Base-by-base conservation (phyloP, 1,140 invertebrate genomes). In the Diorhabda sublineata region DNA sequence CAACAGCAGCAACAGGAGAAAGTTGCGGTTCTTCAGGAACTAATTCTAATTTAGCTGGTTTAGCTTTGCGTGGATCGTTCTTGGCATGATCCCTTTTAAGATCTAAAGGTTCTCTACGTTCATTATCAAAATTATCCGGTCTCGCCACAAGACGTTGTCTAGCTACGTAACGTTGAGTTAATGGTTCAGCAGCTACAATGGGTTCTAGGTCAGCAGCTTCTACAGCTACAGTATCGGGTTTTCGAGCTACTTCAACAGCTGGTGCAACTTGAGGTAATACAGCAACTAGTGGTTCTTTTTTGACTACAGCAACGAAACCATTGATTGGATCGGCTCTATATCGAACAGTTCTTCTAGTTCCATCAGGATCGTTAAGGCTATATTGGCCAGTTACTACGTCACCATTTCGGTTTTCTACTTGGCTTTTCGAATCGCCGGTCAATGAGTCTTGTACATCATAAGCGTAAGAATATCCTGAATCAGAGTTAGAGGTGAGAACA, bases 321-420 rank as follows among this genome's bases (percentile, higher is more conserved):
- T 84, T 82, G 66, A 82, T 71, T 3, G 84, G 82, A 76, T 87
- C 86, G 26, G 87, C 86, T 4, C 87, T 88, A 79, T 90, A 90
- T 71, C 88, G 86, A 2, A 89, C 88, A 7, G 85, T 86, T 70
- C 88, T 84, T 64, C 86, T 84, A 63, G 80, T 89, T 87, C 62
- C 84, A 83, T 69, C 88, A 84, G 88, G 86, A 69, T 90, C 88
- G 42, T 87, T 82, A 7, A 89, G 76, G 3, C 85, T 87, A 80
- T 89, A 89, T 61, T 84, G 84, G 47, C 88, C 88, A 73, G 87
- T 84, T 7, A 89, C 88, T 26, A 88, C 82, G 74, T 89, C 87
- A 6, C 88, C 88, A 62, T 82, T 81, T 2, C 85, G 79, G 44
- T 81, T 83, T 75, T 87, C 85, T 47, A 85, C 80, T 76, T 87